These are phyloP conservation scores for Apotomis betuletana DNA, from an alignment of 2,888 invertebrate genomes.

Conservation along the genomic window DNA sequence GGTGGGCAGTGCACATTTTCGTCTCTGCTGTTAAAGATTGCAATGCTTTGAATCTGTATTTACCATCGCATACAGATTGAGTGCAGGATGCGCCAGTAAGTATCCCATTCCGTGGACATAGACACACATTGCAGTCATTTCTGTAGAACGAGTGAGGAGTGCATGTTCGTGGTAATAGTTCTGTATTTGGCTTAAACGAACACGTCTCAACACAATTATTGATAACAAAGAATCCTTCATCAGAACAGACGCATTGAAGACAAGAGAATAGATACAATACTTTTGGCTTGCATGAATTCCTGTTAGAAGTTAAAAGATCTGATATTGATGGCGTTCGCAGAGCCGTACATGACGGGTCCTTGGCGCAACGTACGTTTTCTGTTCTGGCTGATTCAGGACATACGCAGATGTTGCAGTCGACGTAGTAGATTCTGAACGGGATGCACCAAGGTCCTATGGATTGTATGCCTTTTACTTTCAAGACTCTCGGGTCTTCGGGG, in stretches of 20 bases:
- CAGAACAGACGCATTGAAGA: slow-evolving; percentile 69
- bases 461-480: slow-evolving; percentile 15
- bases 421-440: slow-evolving; percentile 68
- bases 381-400: slow-evolving; percentile 70
- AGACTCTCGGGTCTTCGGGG: slow-evolving; percentile 46
- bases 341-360: slow-evolving; percentile 62
- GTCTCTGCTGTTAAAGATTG: slow-evolving; percentile 49
- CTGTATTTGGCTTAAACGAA: slow-evolving; percentile 44
- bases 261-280: slow-evolving; percentile 73
- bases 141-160: slow-evolving; percentile 64
- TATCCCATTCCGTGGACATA: slow-evolving; percentile 62
- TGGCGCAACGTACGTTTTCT: slow-evolving; percentile 67
- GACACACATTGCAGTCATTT: slow-evolving; percentile 66
- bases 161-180: slow-evolving; percentile 53
- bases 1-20: slow-evolving; percentile 57
- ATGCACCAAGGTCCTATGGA: slow-evolving; percentile 56
- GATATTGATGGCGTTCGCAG: slow-evolving; percentile 46
- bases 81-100: slow-evolving; percentile 59
- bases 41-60: slow-evolving; percentile 46
- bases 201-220: slow-evolving; percentile 71
- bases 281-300: slow-evolving; percentile 67
- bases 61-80: slow-evolving; percentile 51
- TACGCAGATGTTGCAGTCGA: slow-evolving; percentile 71
- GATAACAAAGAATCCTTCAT: slow-evolving; percentile 61
- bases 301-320: slow-evolving; percentile 47